Conservation (phyloP, 2,888 invertebrate species). For the Oxyteleia sp. region DNA sequence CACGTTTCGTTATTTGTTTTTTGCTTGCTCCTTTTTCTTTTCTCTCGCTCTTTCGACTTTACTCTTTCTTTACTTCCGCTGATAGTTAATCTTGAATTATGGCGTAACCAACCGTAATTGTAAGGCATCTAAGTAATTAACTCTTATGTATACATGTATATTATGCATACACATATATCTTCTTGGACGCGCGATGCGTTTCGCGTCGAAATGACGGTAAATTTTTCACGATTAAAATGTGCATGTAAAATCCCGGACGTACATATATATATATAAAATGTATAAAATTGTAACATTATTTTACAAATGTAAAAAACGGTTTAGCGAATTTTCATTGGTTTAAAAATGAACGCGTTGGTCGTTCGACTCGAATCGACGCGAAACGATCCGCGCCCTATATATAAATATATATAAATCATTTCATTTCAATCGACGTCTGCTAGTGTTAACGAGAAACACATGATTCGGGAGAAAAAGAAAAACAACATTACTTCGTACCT, state of each 20-base stretch:
- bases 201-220: constrained; percentile 44
- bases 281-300: constrained; percentile 33
- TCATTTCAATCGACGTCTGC: constrained; percentile 44
- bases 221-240: neutral
- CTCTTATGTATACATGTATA: constrained; percentile 57
- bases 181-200: constrained; percentile 41
- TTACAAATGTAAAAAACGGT: constrained; percentile 38
- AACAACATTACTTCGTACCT: too few species aligned
- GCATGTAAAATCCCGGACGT: constrained; percentile 14
- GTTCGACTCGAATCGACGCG: constrained; percentile 43
- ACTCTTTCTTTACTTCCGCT: constrained; percentile 42
- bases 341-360: constrained; percentile 18
- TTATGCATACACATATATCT: constrained; percentile 58
- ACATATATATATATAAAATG: constrained; percentile 33
- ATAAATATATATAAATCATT: constrained; percentile 64
- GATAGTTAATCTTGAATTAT: constrained; percentile 68
- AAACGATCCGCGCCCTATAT: constrained; percentile 35
- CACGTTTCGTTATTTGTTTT: too few species aligned
- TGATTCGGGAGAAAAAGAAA: too few species aligned
- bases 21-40: too few species aligned
- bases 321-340: neutral
- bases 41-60: constrained; percentile 31
- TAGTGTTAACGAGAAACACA: constrained; percentile 47
- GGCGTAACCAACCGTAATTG: constrained; percentile 71
- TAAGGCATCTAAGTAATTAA: constrained; percentile 75